Evolutionary conservation across 2,113 vertebrate genomes (phyloP).

Genomic region (Heptranchias perlo): DNA sequence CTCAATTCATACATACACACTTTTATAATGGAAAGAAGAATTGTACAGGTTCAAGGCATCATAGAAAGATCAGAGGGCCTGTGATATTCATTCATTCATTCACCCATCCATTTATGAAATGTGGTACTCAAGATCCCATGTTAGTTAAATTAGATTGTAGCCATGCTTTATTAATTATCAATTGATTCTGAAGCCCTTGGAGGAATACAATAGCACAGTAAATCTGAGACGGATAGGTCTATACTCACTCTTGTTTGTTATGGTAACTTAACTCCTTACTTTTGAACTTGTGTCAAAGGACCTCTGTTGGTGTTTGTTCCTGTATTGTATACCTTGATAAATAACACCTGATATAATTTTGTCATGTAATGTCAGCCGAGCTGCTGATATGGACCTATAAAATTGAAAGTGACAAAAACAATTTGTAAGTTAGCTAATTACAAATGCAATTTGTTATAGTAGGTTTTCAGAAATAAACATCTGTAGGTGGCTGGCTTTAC

Average conservation of each 20-base stretch:
- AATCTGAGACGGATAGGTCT: conserved; percentile 36
- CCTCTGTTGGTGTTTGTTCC: conserved; percentile 22
- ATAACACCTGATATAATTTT: conserved; percentile 15
- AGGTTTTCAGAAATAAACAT: not conserved
- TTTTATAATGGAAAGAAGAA: not conserved
- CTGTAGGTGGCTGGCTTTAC: not conserved
- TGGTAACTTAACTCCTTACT: conserved; percentile 32
- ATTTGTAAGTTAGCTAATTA: not conserved
- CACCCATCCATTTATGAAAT: conserved; percentile 47
- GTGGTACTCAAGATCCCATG: conserved; percentile 44
- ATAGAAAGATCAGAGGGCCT: not conserved
- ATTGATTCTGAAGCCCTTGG: conserved; percentile 37
- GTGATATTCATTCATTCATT: not conserved
- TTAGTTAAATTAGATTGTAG: conserved; percentile 42
- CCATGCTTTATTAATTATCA: conserved; percentile 43
- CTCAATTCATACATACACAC: not conserved
- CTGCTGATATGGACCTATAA: not conserved
- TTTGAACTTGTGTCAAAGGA: conserved; percentile 3
- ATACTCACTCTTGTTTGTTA: not conserved
- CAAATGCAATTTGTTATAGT: not conserved
- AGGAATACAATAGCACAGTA: conserved; percentile 22
- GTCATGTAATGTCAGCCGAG: not conserved
- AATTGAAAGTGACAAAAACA: conserved; percentile 18
- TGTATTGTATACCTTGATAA: not conserved
- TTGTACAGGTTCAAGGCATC: not conserved